These are phyloP conservation scores for Horisme vitalbata DNA, from an alignment of 2,888 invertebrate species.

Conservation along the genomic window DNA sequence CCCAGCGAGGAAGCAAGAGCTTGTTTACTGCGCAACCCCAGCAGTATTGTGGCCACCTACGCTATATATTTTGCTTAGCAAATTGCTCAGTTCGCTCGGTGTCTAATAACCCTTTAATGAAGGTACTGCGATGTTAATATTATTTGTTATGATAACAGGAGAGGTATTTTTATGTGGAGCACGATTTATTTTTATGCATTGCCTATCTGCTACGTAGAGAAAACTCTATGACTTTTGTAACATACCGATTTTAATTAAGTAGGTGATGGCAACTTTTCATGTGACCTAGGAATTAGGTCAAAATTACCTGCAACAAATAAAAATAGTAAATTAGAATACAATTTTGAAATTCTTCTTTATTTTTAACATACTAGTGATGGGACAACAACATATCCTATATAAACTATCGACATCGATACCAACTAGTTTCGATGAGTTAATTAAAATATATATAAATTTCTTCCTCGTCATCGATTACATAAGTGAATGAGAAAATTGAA, in stretches of 20 bases:
- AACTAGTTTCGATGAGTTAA: too few species aligned
- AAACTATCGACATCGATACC: constrained; percentile 8
- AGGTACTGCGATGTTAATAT: constrained; percentile 49
- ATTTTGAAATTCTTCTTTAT: constrained; percentile 5
- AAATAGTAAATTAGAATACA: constrained; percentile 18
- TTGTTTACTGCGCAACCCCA: constrained; percentile 71
- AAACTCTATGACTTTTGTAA: constrained; percentile 3
- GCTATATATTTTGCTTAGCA: constrained; percentile 79
- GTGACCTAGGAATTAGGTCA: constrained; percentile 2
- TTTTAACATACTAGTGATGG: constrained; percentile 18
- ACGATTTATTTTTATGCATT: constrained; percentile 6
- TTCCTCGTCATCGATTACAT: not conserved
- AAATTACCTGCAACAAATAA: constrained; percentile 46
- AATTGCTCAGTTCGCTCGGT: constrained; percentile 75
- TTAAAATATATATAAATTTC: not conserved
- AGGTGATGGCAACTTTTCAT: not conserved
- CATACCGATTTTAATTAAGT: not conserved
- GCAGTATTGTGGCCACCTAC: constrained; percentile 76
- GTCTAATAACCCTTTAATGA: constrained; percentile 81
- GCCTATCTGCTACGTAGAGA: constrained; percentile 10
- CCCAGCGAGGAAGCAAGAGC: constrained; percentile 73
- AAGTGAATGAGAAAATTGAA: constrained; percentile 7
- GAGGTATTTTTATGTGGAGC: constrained; percentile 21
- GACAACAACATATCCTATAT: not conserved
- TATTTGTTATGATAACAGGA: constrained; percentile 34